Evolutionary conservation across 2,797 vertebrate genomes (phyloP).

Genomic region (Tiaroga cobitis): DNA sequence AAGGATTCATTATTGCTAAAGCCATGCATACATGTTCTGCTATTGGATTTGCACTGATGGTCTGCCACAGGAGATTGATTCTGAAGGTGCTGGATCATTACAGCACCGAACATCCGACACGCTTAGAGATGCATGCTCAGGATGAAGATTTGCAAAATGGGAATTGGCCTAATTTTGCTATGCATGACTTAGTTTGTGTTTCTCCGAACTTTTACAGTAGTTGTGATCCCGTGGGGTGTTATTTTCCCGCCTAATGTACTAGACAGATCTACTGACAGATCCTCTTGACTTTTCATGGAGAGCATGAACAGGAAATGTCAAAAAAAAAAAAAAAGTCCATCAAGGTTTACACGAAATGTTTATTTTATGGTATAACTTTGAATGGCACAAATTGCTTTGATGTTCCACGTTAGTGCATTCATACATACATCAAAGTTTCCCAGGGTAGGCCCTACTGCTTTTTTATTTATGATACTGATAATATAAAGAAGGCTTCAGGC

Average conservation of each 20-base stretch:
- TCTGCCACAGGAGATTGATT: constrained; percentile 8
- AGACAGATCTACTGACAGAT: background rate
- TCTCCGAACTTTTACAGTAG: background rate
- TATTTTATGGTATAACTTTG: constrained; percentile 39
- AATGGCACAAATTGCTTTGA: constrained; percentile 28
- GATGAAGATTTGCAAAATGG: background rate
- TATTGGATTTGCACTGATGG: background rate
- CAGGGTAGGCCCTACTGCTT: background rate
- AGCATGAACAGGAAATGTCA: constrained; percentile 28
- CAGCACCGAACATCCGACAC: background rate
- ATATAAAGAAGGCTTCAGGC: constrained; percentile 7
- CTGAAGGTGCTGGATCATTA: background rate
- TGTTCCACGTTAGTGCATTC: constrained; percentile 24
- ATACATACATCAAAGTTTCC: constrained; percentile 27
- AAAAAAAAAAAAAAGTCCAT: background rate
- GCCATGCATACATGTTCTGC: background rate
- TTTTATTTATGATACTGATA: constrained; percentile 32
- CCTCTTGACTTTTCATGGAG: background rate
- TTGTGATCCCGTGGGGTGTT: background rate
- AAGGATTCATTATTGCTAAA: constrained; percentile 15
- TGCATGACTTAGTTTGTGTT: background rate
- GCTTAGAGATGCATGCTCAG: background rate
- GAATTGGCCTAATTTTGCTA: background rate
- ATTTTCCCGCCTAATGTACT: background rate
- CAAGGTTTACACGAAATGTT: constrained; percentile 30